Evolutionary conservation across 2,888 invertebrate genomes (phyloP), one percentile per base, ranked within the genome.

Genomic region (Ceratothoa steindachneri): DNA sequence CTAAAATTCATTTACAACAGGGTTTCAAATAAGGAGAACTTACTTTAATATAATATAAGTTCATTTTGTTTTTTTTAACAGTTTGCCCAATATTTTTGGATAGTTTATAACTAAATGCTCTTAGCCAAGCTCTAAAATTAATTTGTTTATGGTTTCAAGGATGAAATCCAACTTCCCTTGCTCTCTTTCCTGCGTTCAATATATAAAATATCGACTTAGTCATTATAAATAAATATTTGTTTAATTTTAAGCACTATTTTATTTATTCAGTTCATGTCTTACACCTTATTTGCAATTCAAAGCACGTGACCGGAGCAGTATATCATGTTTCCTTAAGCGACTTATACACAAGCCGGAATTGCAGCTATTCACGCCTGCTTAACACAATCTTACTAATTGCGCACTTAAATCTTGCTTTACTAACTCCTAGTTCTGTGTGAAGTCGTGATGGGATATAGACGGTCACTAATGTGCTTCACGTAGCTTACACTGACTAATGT

Each of bases 401-500:
- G n/a, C n/a, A n/a, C n/a, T n/a, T n/a, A n/a, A n/a, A n/a, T n/a
- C n/a, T n/a, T n/a, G n/a, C n/a, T n/a, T n/a, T n/a, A n/a, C n/a
- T n/a, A n/a, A n/a, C n/a, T n/a, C n/a, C n/a, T n/a, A n/a, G n/a
- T n/a, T n/a, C n/a, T 24, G 12, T 60, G 60, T 60, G 60, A 24
- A 22, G 60, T 60, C 60, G 24, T 24, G 27, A 60, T n/a, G 60
- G 60, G 60, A 60, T 22, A 24, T 24, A 24, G 60, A 22, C 60
- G 60, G 60, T 60, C 60, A 60, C 60, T 22, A 24, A 24, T 60
- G 60, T 60, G 60, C 60, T 22, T 60, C 60, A 60, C 22, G 22
- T 60, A 60, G 60, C 71, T 75, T 71, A 73, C 73, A 69, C 67
- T 76, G 68, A 73, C 75, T 78, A 73, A 78, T 78, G 71, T 78